Conservation (phyloP, 2,113 vertebrate species). For the Chlamydotis undulata region DNA sequence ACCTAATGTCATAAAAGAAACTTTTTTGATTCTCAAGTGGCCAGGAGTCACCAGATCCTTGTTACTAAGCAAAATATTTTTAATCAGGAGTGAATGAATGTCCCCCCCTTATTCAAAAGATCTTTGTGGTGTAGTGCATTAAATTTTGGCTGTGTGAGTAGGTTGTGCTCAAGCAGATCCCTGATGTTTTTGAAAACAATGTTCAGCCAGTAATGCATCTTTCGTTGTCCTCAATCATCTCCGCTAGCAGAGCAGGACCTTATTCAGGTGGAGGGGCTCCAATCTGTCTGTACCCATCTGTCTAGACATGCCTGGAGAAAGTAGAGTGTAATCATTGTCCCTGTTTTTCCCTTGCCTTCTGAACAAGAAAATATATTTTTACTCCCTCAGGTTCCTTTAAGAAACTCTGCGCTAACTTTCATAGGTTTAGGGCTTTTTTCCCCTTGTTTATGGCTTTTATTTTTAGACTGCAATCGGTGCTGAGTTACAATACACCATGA, state of each 20-base stretch:
- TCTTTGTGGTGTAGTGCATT: background rate
- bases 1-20: background rate
- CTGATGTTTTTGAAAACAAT: background rate
- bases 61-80: background rate
- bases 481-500: background rate
- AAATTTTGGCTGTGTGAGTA: background rate
- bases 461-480: conserved; percentile 13
- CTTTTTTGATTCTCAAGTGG: background rate
- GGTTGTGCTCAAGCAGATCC: background rate
- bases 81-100: background rate
- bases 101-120: accelerated
- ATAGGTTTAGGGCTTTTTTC: background rate
- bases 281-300: background rate
- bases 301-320: background rate
- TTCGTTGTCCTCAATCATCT: background rate
- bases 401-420: background rate
- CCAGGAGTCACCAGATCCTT: background rate
- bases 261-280: background rate
- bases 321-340: background rate
- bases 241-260: background rate
- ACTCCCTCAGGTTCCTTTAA: background rate
- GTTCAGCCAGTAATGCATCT: background rate
- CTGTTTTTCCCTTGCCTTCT: background rate
- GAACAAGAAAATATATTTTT: background rate
- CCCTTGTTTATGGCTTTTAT: background rate